phyloP scores from a whole-genome alignment of 2,113 vertebrate genomes.

The Clupea harengus region DNA sequence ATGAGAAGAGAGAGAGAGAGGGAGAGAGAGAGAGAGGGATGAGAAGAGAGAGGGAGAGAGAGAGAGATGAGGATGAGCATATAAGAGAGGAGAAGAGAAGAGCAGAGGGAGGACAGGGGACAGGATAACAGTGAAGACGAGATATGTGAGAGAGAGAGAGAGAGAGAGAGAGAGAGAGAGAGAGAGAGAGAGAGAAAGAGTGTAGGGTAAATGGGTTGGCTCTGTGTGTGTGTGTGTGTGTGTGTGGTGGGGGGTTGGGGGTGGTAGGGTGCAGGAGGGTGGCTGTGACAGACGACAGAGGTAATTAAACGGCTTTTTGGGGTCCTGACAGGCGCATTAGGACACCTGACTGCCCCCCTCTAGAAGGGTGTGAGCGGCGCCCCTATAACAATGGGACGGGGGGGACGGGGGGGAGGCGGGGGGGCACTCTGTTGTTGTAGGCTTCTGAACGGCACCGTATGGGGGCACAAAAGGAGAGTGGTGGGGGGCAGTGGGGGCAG shows the following conservation, averaged over 20 bases:
- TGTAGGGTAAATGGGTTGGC: background rate
- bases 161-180: background rate
- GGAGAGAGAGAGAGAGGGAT: background rate
- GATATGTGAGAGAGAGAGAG: background rate
- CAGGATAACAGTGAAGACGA: too few species aligned
- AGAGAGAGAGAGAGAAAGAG: background rate
- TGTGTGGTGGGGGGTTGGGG: background rate
- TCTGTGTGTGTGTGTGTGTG: background rate
- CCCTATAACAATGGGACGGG: slow-evolving; percentile 39
- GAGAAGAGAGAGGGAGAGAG: background rate
- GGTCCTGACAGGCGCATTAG: slow-evolving; percentile 32
- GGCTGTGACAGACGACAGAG: slow-evolving; percentile 15
- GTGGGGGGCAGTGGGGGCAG: slow-evolving; percentile 1
- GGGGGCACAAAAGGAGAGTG: slow-evolving; percentile 18
- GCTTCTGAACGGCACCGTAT: too few species aligned
- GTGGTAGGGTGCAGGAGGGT: background rate
- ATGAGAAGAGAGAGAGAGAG: background rate
- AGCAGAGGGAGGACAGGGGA: background rate
- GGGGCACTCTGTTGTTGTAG: slow-evolving; percentile 21
- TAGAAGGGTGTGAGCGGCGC: slow-evolving; percentile 5
- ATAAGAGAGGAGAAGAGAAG: too few species aligned
- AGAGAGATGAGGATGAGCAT: too few species aligned
- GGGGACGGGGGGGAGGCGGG: slow-evolving; percentile 5
- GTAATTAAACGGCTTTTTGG: slow-evolving; percentile 27
- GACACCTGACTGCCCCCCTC: slow-evolving; percentile 19